phyloP scores from a whole-genome alignment of 1,140 invertebrate species.

The Diuraphis noxia region DNA sequence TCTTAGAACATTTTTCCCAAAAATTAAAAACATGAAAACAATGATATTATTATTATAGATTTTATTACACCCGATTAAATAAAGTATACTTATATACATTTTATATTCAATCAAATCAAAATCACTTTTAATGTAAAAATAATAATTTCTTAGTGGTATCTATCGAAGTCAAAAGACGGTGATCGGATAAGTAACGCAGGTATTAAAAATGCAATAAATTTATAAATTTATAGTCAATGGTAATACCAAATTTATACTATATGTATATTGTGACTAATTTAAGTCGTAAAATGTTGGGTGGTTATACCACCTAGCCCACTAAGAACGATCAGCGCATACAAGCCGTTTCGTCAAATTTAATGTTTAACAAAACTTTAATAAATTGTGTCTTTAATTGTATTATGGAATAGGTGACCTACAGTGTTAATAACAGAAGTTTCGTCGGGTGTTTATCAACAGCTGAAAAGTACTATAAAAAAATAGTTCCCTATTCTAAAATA shows the following conservation, averaged over 20 bases:
- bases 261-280: too few species aligned
- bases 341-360: neutral
- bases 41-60: too few species aligned
- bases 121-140: neutral
- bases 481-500: too few species aligned
- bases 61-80: neutral
- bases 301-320: neutral
- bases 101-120: neutral
- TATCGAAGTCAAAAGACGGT: too few species aligned
- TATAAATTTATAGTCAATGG: too few species aligned
- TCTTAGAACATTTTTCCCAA: neutral
- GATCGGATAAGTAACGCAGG: too few species aligned
- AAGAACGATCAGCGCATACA: neutral
- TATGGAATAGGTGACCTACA: neutral
- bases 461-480: too few species aligned
- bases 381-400: neutral
- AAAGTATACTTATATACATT: neutral
- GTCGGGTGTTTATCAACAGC: too few species aligned
- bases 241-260: too few species aligned
- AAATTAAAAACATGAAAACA: neutral
- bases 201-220: too few species aligned
- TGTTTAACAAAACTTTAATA: neutral
- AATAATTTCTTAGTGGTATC: too few species aligned
- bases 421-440: neutral
- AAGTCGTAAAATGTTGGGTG: too few species aligned